Evolutionary conservation across 2,113 vertebrate genomes (phyloP).

Genomic region (Hoplias malabaricus): DNA sequence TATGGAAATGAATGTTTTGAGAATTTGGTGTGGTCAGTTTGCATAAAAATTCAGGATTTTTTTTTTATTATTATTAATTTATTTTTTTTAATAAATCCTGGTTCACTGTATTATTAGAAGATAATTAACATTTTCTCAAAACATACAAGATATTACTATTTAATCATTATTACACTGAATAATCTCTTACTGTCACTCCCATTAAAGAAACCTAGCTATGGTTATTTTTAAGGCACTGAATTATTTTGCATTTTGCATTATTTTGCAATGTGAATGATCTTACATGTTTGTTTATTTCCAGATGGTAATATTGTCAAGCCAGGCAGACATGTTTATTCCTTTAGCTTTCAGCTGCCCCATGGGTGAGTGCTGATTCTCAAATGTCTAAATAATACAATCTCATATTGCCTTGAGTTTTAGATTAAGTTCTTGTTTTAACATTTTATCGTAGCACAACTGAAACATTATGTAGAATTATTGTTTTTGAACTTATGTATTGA

Average conservation of each 20-base stretch:
- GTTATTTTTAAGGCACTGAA: background rate
- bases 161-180: no score
- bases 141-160: no score
- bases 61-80: no score
- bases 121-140: no score
- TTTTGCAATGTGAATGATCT: no score
- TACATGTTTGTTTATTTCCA: slow-evolving; percentile 19
- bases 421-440: background rate
- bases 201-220: no score
- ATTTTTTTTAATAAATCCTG: no score
- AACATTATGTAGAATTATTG: background rate
- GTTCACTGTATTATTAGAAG: no score
- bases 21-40: no score
- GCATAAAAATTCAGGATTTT: no score
- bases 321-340: slow-evolving; percentile 67
- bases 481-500: no score
- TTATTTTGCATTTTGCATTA: background rate
- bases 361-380: slow-evolving; percentile 54
- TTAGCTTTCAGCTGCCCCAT: slow-evolving; percentile 62
- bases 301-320: slow-evolving; percentile 48
- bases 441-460: no score
- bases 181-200: background rate
- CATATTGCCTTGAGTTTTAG: background rate
- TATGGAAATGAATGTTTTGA: background rate
- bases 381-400: background rate